phyloP scores from a whole-genome alignment of 2,113 vertebrate species.

The Elanus axillaris region DNA sequence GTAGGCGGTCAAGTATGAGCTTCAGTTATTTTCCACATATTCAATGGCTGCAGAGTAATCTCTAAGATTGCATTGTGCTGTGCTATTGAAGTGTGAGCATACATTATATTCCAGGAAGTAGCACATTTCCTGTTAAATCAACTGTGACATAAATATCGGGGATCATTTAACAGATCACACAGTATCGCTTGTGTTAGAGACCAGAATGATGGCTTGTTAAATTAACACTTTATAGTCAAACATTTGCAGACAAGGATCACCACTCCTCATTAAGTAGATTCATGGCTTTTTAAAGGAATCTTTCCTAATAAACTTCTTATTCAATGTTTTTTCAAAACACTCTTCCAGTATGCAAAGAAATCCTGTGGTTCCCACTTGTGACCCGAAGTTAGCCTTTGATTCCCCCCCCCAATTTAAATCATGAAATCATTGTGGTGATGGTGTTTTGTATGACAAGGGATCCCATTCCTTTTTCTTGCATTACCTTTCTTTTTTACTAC shows the following conservation, averaged over 20 bases:
- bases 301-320: not conserved
- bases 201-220: constrained; percentile 45
- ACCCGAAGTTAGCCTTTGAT: not conserved
- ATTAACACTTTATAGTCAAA: constrained; percentile 21
- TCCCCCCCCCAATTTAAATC: fast-evolving
- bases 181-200: constrained; percentile 37
- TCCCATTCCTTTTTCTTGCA: not conserved
- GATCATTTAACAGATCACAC: constrained; percentile 70
- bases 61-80: constrained; percentile 41
- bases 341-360: not conserved
- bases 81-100: constrained; percentile 46
- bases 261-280: constrained; percentile 3
- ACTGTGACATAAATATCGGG: constrained; percentile 64
- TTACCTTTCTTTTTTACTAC: not conserved
- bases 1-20: not conserved
- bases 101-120: constrained; percentile 63
- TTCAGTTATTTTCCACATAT: not conserved
- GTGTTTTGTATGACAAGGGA: not conserved
- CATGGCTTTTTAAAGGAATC: not conserved
- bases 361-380: not conserved
- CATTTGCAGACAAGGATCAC: constrained; percentile 5
- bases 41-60: constrained; percentile 29
- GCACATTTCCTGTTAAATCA: constrained; percentile 70
- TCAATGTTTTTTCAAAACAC: not conserved
- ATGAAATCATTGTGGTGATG: not conserved